These are phyloP conservation scores for Aricia agestis DNA, from an alignment of 1,140 invertebrate species.

Conservation along the genomic window DNA sequence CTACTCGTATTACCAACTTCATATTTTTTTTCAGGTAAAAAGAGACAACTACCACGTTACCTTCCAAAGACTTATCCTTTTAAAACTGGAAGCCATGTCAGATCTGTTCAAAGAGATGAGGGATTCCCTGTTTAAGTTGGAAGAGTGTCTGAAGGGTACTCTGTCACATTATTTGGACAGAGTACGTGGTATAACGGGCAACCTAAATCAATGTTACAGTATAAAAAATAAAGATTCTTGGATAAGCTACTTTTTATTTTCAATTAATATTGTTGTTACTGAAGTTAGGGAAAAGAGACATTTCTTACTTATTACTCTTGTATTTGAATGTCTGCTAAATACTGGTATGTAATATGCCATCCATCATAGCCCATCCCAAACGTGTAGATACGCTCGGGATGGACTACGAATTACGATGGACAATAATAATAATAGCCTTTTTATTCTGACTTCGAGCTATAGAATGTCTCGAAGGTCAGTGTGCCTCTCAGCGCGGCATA, in stretches of 20 bases:
- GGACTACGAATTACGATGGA: too few relatives aligned
- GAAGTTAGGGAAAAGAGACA: too few relatives aligned
- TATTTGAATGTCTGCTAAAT: too few relatives aligned
- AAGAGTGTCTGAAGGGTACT: conserved; percentile 37
- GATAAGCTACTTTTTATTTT: conserved; percentile 11
- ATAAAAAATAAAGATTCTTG: conserved; percentile 21
- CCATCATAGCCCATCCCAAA: too few relatives aligned
- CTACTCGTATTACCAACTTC: too few relatives aligned
- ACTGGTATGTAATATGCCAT: too few relatives aligned
- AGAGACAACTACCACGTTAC: conserved; percentile 43
- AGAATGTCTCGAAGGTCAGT: too few relatives aligned
- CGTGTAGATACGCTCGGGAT: too few relatives aligned
- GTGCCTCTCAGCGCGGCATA: too few relatives aligned
- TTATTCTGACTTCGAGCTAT: too few relatives aligned
- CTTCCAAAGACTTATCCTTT: conserved; percentile 39
- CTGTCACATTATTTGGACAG: conserved; percentile 34
- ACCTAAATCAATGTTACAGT: conserved; percentile 40
- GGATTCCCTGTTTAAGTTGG: conserved; percentile 25
- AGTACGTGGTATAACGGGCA: conserved; percentile 33
- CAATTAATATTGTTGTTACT: background rate
- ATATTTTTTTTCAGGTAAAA: conserved; percentile 36
- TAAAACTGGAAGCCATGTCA: conserved; percentile 39
- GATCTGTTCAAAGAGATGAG: conserved; percentile 31
- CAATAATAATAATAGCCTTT: too few relatives aligned
- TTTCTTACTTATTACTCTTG: too few relatives aligned